Evolutionary conservation across 2,888 invertebrate genomes (phyloP), one percentile per base, ranked within the genome.

Genomic region (Amorpha juglandis): DNA sequence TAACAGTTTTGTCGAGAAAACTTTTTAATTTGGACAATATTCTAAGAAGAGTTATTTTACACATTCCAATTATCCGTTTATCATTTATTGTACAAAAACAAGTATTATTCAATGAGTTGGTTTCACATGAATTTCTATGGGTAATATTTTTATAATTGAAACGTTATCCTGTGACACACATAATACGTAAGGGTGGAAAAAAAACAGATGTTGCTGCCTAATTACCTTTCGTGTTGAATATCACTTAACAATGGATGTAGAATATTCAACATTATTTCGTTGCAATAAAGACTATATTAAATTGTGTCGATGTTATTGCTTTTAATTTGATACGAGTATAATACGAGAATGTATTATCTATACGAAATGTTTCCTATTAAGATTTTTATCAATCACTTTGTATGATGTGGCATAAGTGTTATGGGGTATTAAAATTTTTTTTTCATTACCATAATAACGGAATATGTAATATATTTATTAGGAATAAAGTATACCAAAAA

Each of bases 161-260:
- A 42, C 58, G 42, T 58, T 58, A 58, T 58, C 58, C 58, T 42
- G 19, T n/a, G 58, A 58, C 58, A 58, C 38, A 58, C 14, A 45
- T 9, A 19, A 38, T 16, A 58, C 19, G 62, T 45, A 62, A 51
- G 51, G 62, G 27, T 65, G 48, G 51, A 62, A 62, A 62, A 27
- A 55, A 65, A 52, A 62, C 58, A 58, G 58, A 58, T 58, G 58
- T 58, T 58, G 19, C 38, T 58, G 58, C 42, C 58, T 58, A 58
- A 58, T 58, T 58, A 58, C 58, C 58, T 58, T 58, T 14, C 58
- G 58, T 58, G 58, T 42, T 42, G 42, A 42, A 58, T 58, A 58
- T 42, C 58, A 58, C 42, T 58, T 58, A 58, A 19, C 11, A 19
- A 6, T 0, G 19, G 58, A 58, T 42, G 11, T 6, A 12, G 19